Conservation (phyloP, 1,140 invertebrate species). For the Coelopa frigida region DNA sequence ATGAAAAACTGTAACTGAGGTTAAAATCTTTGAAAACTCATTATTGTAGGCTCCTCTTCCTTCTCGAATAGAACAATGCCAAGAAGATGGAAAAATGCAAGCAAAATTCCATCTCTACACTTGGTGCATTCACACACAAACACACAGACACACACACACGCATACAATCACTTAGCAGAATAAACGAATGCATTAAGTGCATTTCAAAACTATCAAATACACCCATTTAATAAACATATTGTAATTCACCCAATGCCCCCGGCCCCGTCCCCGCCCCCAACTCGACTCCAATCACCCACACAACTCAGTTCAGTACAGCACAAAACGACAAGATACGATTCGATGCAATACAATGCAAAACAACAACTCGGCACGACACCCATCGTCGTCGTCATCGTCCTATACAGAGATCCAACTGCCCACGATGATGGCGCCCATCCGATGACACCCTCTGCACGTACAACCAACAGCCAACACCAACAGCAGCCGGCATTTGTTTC, state of each 20-base stretch:
- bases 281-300: neutral
- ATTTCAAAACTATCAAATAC: conserved; percentile 13
- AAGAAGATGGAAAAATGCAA: no score
- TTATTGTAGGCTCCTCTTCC: no score
- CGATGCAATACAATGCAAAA: no score
- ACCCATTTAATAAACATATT: conserved; percentile 13
- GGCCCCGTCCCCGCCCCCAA: neutral
- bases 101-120: neutral
- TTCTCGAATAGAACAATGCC: no score
- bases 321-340: conserved; percentile 3
- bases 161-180: conserved; percentile 1
- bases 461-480: conserved; percentile 3
- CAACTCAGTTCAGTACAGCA: neutral
- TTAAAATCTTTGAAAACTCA: no score
- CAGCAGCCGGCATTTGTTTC: conserved; percentile 15
- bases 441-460: no score
- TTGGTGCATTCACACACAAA: neutral
- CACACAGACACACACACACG: neutral
- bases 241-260: conserved; percentile 9
- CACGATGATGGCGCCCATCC: no score
- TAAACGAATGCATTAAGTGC: conserved; percentile 11
- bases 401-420: no score
- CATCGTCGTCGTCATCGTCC: no score
- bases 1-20: no score
- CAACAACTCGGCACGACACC: no score